Evolutionary conservation across 2,888 invertebrate genomes (phyloP), one percentile per base, ranked within the genome.

Genomic region (Hydropsyche betteni): DNA sequence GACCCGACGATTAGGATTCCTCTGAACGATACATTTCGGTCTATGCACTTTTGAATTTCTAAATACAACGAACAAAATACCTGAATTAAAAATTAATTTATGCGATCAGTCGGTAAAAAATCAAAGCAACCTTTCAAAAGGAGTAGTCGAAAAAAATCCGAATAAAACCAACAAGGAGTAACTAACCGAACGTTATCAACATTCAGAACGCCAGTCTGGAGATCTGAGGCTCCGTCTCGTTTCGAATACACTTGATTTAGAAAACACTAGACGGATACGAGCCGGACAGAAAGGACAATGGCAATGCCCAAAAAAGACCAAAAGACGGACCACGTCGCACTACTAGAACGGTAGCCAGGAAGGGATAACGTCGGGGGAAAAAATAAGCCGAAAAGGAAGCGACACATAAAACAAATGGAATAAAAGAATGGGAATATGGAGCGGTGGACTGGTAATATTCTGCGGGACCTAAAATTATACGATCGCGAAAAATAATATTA

Each of bases 141-240:
- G 16, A 61, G 36, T 0, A 64, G n/a, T n/a, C n/a, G 5, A 7
- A 64, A 33, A 64, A 64, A 36, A 64, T 33, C n/a, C 34, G 61
- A 64, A 64, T 33, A 64, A 7, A 64, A 34, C 34, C 7, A 36
- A 64, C 12, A 64, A 64, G 34, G 64, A 12, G 64, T 64, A 64
- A 64, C 64, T 36, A n/a, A 64, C 33, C 10, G 64, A 64, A 64
- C 64, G 8, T 64, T 64, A 64, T 64, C 64, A 64, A 64, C 64
- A 64, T 64, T 64, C 64, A 36, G 36, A 64, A 52, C 51, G 69
- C 38, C 34, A 14, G 50, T 14, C 70, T 44, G 44, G 14, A 53
- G 70, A 51, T 70, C 70, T 53, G 50, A 69, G 69, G 51, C 4
- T 44, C 51, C 69, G 69, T 69, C 44, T 69, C 51, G 24, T 69